phyloP scores from a whole-genome alignment of 2,888 invertebrate species.

The Rhorus exstirpatorius region DNA sequence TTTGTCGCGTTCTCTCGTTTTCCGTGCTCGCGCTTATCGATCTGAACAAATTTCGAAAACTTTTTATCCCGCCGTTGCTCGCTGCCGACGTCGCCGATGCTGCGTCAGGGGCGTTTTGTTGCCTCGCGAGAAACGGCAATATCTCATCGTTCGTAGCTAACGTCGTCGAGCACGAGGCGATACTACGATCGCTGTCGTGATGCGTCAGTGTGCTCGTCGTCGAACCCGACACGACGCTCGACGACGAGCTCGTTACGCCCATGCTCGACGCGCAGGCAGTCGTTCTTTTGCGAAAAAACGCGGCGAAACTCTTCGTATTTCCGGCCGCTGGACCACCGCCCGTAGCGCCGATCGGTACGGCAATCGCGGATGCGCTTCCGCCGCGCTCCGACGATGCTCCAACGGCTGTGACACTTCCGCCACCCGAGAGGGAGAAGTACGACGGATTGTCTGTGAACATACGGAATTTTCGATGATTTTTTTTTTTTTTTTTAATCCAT shows the following conservation, averaged over 20 bases:
- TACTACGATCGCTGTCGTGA: conserved; percentile 73
- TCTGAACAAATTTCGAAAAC: conserved; percentile 88
- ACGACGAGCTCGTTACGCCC: conserved; percentile 78
- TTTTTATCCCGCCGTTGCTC: conserved; percentile 82
- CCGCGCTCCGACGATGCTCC: conserved; percentile 62
- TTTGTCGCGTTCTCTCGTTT: conserved; percentile 89
- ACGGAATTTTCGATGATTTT: conserved; percentile 61
- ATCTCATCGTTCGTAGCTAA: conserved; percentile 76
- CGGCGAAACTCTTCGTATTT: conserved; percentile 77
- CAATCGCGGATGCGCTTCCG: conserved; percentile 56
- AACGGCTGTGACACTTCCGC: conserved; percentile 73
- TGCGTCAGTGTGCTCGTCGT: conserved; percentile 76
- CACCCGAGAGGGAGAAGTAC: conserved; percentile 90
- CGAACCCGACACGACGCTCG: conserved; percentile 76
- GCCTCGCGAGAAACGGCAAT: conserved; percentile 75
- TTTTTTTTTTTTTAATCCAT: conserved; percentile 1
- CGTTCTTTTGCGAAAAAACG: conserved; percentile 76
- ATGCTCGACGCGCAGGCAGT: conserved; percentile 73
- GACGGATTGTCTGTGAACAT: conserved; percentile 92
- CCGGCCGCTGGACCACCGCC: conserved; percentile 67
- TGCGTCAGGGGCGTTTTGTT: conserved; percentile 30
- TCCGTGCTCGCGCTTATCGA: conserved; percentile 90
- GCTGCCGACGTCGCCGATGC: too few species aligned
- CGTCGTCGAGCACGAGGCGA: conserved; percentile 75
- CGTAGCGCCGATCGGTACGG: conserved; percentile 68